Percentiles rank a stretch among this genome's conserved stretches.
Evolutionary conservation across 2,888 invertebrate genomes (phyloP).

Genomic region (Cinara cedri): DNA sequence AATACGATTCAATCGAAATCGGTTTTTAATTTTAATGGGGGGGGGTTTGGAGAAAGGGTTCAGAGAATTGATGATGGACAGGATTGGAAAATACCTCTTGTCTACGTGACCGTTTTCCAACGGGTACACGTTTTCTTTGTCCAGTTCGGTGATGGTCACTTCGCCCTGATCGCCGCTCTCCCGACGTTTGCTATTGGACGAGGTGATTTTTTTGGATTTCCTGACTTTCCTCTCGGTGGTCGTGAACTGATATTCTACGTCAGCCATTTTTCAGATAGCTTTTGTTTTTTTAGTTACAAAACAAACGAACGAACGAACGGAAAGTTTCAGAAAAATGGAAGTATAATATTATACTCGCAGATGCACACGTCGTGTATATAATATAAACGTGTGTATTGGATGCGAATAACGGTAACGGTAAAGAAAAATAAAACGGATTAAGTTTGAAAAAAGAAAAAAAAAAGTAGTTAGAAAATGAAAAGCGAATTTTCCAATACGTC

Average conservation of each 20-base stretch:
- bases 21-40: background rate
- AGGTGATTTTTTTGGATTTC: constrained; percentile 71
- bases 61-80: too few species aligned
- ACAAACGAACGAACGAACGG: background rate
- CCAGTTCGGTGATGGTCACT: constrained; percentile 75
- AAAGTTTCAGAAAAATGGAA: background rate
- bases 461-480: constrained; percentile 1
- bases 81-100: constrained; percentile 53
- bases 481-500: constrained; percentile 38
- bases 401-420: too few species aligned
- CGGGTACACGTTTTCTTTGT: constrained; percentile 62
- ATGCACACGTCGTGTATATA: too few species aligned
- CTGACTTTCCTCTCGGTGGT: constrained; percentile 90
- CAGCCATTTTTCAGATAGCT: constrained; percentile 73
- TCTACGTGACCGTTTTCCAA: constrained; percentile 36
- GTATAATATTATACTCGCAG: too few species aligned
- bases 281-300: background rate
- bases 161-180: constrained; percentile 73
- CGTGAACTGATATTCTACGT: constrained; percentile 87
- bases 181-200: constrained; percentile 71
- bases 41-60: too few species aligned
- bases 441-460: background rate
- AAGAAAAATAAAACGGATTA: background rate
- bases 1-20: too few species aligned
- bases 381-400: too few species aligned